A percentile compares a stretch with the other conserved stretches of the same genome.
Conservation (phyloP, 1,140 invertebrate genomes). For the Trissolcus basalis region DNA sequence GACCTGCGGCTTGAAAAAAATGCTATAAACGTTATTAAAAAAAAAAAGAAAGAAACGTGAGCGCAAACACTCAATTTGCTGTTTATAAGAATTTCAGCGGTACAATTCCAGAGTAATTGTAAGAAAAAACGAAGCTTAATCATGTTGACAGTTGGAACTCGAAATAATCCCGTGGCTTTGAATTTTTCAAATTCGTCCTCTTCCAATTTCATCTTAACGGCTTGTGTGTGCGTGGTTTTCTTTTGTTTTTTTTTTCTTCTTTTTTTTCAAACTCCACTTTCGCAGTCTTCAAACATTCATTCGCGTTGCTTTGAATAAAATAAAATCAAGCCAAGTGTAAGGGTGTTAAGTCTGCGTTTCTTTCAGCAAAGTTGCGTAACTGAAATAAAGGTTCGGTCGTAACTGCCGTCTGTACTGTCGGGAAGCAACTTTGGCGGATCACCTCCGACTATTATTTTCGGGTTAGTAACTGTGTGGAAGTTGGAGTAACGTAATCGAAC, state of each 20-base stretch:
- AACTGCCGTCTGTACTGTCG: constrained; percentile 12
- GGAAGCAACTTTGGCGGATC: constrained; percentile 30
- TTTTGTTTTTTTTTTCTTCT: too few species aligned
- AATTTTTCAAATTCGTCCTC: too few species aligned
- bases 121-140: background rate
- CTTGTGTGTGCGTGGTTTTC: too few species aligned
- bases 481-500: constrained; percentile 37
- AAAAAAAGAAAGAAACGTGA: too few species aligned
- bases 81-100: background rate
- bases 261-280: too few species aligned
- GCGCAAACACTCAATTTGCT: constrained; percentile 14
- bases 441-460: constrained; percentile 43
- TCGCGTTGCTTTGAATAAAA: background rate
- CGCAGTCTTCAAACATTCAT: too few species aligned
- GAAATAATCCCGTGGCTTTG: too few species aligned
- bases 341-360: constrained; percentile 9
- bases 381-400: constrained; percentile 12
- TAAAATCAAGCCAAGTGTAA: constrained; percentile 10
- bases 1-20: too few species aligned
- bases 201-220: too few species aligned
- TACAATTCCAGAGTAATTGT: background rate
- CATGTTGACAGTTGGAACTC: too few species aligned
- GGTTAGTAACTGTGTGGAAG: constrained; percentile 37
- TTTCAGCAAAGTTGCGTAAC: constrained; percentile 21
- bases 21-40: too few species aligned